phyloP scores from a whole-genome alignment of 1,140 invertebrate genomes.

The Drosophila truncata region DNA sequence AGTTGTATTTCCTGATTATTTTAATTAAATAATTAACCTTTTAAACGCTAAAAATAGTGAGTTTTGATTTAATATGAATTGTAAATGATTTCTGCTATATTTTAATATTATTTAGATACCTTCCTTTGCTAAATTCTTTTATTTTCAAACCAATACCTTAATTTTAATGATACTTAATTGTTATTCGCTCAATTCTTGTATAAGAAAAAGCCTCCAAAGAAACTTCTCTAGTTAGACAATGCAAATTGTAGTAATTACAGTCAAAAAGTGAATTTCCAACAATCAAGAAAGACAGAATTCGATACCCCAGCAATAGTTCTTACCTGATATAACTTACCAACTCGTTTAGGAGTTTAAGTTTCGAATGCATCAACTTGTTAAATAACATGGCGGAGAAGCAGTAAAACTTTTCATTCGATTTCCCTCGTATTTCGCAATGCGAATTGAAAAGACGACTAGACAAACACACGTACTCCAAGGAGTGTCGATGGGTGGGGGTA shows the following conservation, averaged over 20 bases:
- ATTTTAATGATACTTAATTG: background rate
- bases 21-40: background rate
- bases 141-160: background rate
- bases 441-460: conserved; percentile 8
- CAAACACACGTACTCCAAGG: conserved; percentile 5
- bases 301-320: background rate
- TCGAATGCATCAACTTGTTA: conserved; percentile 28
- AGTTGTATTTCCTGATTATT: background rate
- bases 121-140: background rate
- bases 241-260: conserved; percentile 23
- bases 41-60: background rate
- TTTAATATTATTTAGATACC: no score
- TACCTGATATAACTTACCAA: background rate
- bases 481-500: background rate
- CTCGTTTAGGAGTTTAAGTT: conserved; percentile 11
- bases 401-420: conserved; percentile 29
- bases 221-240: background rate
- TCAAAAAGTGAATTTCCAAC: background rate
- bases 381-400: conserved; percentile 6
- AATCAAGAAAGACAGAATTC: background rate
- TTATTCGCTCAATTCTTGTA: no score
- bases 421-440: background rate
- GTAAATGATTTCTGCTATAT: no score
- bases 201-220: background rate
- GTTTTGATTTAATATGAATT: background rate